Conservation (phyloP, 2,113 vertebrate species). For the Indicator indicator region DNA sequence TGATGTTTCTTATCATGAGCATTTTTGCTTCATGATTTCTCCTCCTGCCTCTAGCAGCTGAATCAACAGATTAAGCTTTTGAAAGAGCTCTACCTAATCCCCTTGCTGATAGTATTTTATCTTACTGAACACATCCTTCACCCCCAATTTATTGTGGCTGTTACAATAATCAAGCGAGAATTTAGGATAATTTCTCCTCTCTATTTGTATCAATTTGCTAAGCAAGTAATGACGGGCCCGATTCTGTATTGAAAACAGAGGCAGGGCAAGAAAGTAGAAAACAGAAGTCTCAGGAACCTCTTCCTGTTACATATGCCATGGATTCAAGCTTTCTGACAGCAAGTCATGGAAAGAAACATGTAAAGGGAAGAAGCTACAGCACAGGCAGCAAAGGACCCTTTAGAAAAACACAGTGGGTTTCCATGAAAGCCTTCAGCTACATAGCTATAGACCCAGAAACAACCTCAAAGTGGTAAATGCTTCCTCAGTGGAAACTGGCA, state of each 20-base stretch:
- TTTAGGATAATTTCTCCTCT: not conserved
- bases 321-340: not conserved
- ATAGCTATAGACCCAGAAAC: not conserved
- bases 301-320: not conserved
- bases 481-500: not conserved
- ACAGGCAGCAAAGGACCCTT: not conserved
- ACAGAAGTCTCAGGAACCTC: not conserved
- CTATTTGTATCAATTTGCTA: not conserved
- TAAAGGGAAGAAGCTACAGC: not conserved
- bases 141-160: not conserved
- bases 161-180: not conserved
- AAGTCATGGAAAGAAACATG: not conserved
- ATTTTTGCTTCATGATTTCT: not conserved
- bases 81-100: not conserved
- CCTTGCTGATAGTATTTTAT: not conserved
- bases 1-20: not conserved
- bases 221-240: not conserved
- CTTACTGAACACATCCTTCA: not conserved
- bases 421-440: not conserved
- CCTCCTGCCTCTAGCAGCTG: not conserved
- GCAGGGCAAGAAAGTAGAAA: not conserved
- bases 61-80: not conserved
- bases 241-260: not conserved
- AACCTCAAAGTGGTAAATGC: not conserved
- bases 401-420: not conserved